Evolutionary conservation across 2,797 vertebrate genomes (phyloP).

Genomic region (Cyprinella venusta): DNA sequence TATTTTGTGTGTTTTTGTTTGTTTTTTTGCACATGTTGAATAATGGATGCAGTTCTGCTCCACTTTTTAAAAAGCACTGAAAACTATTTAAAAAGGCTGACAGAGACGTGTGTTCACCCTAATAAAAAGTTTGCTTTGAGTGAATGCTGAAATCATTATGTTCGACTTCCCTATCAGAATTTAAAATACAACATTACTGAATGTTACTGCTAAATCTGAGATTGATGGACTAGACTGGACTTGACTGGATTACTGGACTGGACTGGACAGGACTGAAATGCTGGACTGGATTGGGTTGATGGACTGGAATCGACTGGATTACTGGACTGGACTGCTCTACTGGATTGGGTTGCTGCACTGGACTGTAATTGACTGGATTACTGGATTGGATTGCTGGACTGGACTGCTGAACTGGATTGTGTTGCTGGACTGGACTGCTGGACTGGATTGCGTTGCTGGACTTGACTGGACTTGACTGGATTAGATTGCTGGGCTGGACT

Average conservation of each 20-base stretch:
- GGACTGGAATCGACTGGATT: too few relatives aligned
- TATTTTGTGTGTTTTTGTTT: background rate
- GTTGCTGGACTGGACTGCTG: too few relatives aligned
- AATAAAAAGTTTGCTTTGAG: background rate
- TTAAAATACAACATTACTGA: background rate
- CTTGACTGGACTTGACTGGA: too few relatives aligned
- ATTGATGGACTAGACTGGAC: too few relatives aligned
- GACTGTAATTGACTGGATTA: background rate
- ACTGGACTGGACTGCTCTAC: too few relatives aligned
- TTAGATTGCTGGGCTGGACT: background rate
- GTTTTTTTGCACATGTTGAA: constrained; percentile 25
- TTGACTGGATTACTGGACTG: too few relatives aligned
- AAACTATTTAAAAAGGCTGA: constrained; percentile 24
- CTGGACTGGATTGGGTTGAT: too few relatives aligned
- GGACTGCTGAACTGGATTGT: background rate
- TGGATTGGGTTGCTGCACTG: background rate
- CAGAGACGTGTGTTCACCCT: constrained; percentile 1
- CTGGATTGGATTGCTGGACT: background rate
- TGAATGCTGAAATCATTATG: constrained; percentile 7
- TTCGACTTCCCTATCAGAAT: background rate
- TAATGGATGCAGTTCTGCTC: constrained; percentile 40
- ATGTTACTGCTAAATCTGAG: background rate
- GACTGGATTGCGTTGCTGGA: background rate
- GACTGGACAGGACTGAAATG: background rate
- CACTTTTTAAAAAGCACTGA: constrained; percentile 24